Evolutionary conservation across 2,888 invertebrate genomes (phyloP).

Genomic region (Lycia hirtaria): DNA sequence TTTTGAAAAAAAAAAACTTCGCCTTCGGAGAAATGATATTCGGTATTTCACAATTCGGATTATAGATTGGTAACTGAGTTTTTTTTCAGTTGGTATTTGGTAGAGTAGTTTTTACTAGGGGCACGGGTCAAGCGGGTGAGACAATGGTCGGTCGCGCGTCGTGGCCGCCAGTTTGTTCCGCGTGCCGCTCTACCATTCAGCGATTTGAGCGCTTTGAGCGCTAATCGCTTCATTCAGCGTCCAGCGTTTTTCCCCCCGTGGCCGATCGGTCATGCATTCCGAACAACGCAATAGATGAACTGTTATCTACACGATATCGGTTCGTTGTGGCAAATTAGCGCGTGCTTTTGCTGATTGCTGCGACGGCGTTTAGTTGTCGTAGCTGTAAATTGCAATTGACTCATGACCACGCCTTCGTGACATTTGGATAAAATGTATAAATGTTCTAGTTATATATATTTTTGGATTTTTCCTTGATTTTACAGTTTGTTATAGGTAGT

Average conservation of each 20-base stretch:
- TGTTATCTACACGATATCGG: conserved; percentile 62
- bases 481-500: too few species aligned
- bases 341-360: conserved; percentile 43
- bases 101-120: conserved; percentile 74
- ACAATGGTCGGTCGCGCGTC: conserved; percentile 69
- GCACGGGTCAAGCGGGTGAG: conserved; percentile 83
- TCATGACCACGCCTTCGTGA: neutral
- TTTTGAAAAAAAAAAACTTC: too few species aligned
- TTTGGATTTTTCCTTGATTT: neutral
- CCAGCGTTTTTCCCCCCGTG: conserved; percentile 71
- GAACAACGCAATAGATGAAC: conserved; percentile 45
- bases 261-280: conserved; percentile 84
- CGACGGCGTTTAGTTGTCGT: conserved; percentile 1
- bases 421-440: neutral
- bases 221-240: conserved; percentile 84
- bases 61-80: too few species aligned
- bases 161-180: conserved; percentile 76
- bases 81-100: too few species aligned
- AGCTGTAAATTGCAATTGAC: conserved; percentile 11
- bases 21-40: too few species aligned
- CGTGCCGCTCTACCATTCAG: conserved; percentile 79
- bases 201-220: conserved; percentile 82
- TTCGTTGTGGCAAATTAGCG: conserved; percentile 62
- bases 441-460: neutral
- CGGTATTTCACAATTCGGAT: too few species aligned